Conservation (phyloP, 2,888 invertebrate species). For the Stenodema calcarata region DNA sequence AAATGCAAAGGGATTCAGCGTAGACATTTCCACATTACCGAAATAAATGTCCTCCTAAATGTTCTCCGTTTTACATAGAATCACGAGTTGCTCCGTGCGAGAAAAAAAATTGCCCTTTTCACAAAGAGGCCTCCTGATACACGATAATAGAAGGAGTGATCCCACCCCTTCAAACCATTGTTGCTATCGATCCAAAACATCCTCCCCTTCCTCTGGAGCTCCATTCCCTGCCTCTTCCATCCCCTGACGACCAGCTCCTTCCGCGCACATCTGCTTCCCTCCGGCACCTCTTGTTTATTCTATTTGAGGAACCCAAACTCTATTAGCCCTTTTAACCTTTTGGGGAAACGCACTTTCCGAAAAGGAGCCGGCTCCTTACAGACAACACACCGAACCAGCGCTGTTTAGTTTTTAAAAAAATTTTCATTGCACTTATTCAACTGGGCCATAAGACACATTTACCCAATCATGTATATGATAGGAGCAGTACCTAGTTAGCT, state of each 20-base stretch:
- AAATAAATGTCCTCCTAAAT: neutral
- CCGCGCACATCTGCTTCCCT: constrained; percentile 13
- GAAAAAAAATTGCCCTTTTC: constrained; percentile 5
- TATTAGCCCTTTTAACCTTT: constrained; percentile 38
- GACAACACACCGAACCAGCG: neutral
- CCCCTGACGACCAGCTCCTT: neutral
- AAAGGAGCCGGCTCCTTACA: neutral
- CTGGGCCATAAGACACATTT: too few relatives aligned
- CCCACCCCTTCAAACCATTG: constrained; percentile 34
- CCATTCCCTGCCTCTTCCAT: neutral
- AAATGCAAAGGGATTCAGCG: too few relatives aligned
- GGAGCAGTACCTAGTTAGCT: too few relatives aligned
- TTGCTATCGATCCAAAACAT: constrained; percentile 48
- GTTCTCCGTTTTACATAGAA: neutral
- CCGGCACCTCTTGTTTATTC: constrained; percentile 27
- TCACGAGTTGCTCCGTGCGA: neutral
- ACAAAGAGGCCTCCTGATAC: constrained; percentile 6
- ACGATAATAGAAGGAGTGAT: constrained; percentile 36
- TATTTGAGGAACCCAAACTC: constrained; percentile 25
- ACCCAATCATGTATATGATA: too few relatives aligned
- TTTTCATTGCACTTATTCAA: too few relatives aligned
- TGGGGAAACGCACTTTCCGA: neutral
- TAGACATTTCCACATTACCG: neutral
- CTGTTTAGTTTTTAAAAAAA: too few relatives aligned
- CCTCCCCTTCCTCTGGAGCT: neutral